phyloP scores from a whole-genome alignment of 2,113 vertebrate species.

The Noturus placidus region DNA sequence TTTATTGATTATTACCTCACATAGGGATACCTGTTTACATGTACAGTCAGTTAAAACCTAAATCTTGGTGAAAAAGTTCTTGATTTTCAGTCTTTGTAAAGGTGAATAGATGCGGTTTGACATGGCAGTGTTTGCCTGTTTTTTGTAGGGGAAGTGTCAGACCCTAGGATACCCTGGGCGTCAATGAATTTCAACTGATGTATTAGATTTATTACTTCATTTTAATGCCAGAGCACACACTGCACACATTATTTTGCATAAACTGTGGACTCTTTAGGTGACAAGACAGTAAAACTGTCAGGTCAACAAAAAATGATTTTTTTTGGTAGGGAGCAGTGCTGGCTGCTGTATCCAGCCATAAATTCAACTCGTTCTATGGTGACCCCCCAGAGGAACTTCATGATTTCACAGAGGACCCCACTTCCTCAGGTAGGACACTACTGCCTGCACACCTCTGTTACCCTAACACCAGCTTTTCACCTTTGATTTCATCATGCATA shows the following conservation, averaged over 20 bases:
- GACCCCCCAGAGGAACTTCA: conserved; percentile 95
- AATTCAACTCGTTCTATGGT: conserved; percentile 96
- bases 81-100: neutral
- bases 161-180: neutral
- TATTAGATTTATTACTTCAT: neutral
- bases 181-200: neutral
- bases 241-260: neutral
- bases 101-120: neutral
- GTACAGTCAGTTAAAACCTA: neutral
- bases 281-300: neutral
- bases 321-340: conserved; percentile 90
- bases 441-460: neutral
- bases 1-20: neutral
- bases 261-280: neutral
- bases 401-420: conserved; percentile 95
- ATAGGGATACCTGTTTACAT: neutral
- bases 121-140: neutral
- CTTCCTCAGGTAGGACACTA: conserved; percentile 87
- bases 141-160: neutral
- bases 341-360: conserved; percentile 97
- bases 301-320: neutral
- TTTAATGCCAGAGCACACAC: neutral
- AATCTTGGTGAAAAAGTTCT: neutral
- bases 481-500: neutral
- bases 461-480: neutral